These are phyloP conservation scores for Holothuria scabra DNA, from an alignment of 53 echinoderm and acorn worm genomes.

Conservation along the genomic window DNA sequence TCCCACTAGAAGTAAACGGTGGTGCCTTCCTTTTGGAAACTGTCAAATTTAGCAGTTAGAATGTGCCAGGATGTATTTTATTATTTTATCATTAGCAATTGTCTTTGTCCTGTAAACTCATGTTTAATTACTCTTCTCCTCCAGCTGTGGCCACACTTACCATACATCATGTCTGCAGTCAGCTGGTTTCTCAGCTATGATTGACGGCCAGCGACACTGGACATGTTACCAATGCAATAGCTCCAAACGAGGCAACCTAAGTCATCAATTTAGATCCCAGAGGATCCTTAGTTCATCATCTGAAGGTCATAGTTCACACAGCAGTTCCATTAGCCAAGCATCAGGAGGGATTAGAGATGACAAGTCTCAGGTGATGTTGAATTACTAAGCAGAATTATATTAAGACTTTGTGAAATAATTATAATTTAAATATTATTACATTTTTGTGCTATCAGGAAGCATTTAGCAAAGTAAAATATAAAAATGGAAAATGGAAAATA, in stretches of 20 bases:
- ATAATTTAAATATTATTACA: too few species aligned
- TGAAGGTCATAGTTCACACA: conserved; percentile 43
- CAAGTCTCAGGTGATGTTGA: conserved; percentile 55
- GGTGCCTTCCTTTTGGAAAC: too few species aligned
- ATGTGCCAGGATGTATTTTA: too few species aligned
- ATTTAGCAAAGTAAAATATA: too few species aligned
- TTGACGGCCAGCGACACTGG: conserved; percentile 97
- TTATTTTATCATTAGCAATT: background rate
- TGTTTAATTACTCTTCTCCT: background rate
- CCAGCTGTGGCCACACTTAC: conserved; percentile 91
- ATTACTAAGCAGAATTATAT: background rate
- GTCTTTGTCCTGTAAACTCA: background rate
- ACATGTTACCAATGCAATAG: conserved; percentile 91
- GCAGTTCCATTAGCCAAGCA: conserved; percentile 47
- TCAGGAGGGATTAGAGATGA: conserved; percentile 49
- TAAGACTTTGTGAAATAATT: background rate
- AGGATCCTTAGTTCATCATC: conserved; percentile 66
- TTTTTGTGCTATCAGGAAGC: too few species aligned
- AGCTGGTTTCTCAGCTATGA: conserved; percentile 89
- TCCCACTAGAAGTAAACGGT: too few species aligned
- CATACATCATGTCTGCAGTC: conserved; percentile 88
- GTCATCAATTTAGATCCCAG: conserved; percentile 52
- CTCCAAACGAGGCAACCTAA: conserved; percentile 68
- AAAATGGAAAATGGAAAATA: too few species aligned
- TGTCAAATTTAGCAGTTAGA: too few species aligned